Base-by-base conservation (phyloP, 1,140 invertebrate species). In the Drosophila littoralis region DNA sequence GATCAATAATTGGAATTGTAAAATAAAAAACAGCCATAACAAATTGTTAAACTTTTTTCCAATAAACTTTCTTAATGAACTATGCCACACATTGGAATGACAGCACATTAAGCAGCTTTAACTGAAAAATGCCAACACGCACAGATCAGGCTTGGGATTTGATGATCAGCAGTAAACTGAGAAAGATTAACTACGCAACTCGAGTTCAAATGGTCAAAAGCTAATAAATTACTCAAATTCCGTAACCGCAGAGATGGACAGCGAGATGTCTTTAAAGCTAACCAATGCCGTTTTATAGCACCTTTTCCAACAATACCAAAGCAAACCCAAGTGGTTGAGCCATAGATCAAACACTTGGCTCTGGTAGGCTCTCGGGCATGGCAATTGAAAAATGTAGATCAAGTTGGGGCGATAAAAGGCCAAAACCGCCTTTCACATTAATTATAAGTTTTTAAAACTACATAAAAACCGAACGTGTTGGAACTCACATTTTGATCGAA, bases 391-490 rank as follows among this genome's bases (percentile, higher is more conserved):
- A 78, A 80, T 88, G 84, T 88, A 88, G 84, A 88, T 88, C 84
- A 88, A 80, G 76, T 83, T 83, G 84, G 51, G 63, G 81, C 64
- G 84, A 88, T 84, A 88, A 89, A 89, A 78, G 63, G 70, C 71
- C 74, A 69, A 61, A 58, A 71, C 74, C 68, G 60, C 65, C 77
- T 75, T 84, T 84, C 77, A 89, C 84, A 88, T 88, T 88, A 88
- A 88, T 88, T 88, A 88, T 88, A 89, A 80, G 84, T 88, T 89
- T 89, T 88, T 84, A 81, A 88, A 75, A 72, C 75, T 43, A 76
- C 82, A 81, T 81, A 81, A 81, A 81, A 69, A 66, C 50, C 50
- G 45, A 76, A 60, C 36, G 64, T 54, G 55, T 58, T 66, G 60
- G 61, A 70, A 40, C 55, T 40, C 74, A 85, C 83, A 80, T 89